Evolutionary conservation across 2,113 vertebrate species (phyloP).

Genomic region (Microtus montanus): DNA sequence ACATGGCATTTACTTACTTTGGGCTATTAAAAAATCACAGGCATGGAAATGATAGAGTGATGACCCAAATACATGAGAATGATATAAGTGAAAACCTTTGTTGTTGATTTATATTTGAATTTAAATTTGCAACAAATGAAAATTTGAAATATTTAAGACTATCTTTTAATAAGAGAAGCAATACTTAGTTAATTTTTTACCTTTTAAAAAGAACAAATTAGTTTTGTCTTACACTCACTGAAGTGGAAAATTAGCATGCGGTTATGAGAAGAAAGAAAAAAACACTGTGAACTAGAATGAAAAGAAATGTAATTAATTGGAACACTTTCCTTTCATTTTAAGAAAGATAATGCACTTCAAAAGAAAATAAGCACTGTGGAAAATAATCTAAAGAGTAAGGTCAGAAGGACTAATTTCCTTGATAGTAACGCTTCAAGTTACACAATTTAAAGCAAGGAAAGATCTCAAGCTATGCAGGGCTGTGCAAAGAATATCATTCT

Average conservation of each 20-base stretch:
- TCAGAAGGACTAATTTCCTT: too few species aligned
- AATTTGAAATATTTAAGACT: slow-evolving; percentile 9
- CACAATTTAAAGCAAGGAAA: too few species aligned
- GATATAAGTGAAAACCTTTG: background rate
- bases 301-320: slow-evolving; percentile 69
- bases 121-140: background rate
- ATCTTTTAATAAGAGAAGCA: slow-evolving; percentile 37
- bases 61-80: background rate
- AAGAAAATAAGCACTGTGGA: slow-evolving; percentile 1
- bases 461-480: too few species aligned
- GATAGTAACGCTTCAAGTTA: too few species aligned
- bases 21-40: background rate
- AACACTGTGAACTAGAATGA: slow-evolving; percentile 48
- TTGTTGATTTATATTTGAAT: background rate
- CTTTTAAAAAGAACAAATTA: slow-evolving; percentile 41
- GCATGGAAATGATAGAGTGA: background rate
- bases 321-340: slow-evolving; percentile 30
- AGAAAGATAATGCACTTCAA: slow-evolving; percentile 46
- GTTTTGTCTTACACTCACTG: slow-evolving; percentile 51
- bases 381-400: too few species aligned
- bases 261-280: slow-evolving; percentile 58
- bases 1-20: background rate
- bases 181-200: slow-evolving; percentile 46
- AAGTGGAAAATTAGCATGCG: slow-evolving; percentile 70
- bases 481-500: too few species aligned